Base-by-base conservation (phyloP, 2,797 vertebrate genomes). In the Allobates femoralis region DNA sequence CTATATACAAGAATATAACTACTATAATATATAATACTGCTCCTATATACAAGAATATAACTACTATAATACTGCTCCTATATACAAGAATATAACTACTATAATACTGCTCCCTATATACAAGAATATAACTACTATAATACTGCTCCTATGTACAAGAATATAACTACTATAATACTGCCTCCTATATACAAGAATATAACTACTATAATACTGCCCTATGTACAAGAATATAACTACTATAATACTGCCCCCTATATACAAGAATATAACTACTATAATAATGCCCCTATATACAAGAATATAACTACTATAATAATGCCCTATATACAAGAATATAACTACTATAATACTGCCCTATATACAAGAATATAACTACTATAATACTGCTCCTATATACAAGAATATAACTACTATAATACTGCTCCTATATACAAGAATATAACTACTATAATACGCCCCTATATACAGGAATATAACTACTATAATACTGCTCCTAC, bases 131-230 rank as follows among this genome's bases (percentile, higher is more conserved):
- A 62, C 58, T 62, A 62, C 58, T 62, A 62, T 62, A 62, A 62
- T 62, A 60, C 58, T 60, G n/a, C 62, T 18, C 66, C 66, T 69
- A 69, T 71, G 6, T 41, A 41, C 67, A 71, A 14, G 34, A 71
- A 71, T 71, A 71, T 71, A 71, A 71, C 32, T 71, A 71, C 67
- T 71, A 71, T 71, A 71, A 71, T 71, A 71, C 67, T 71, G 67
- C 67, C 28, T 19, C 28, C 64, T 66, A 66, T 66, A 16, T 66
- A 66, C 64, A 66, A 32, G 64, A 66, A 66, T 66, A 66, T 32
- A 66, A 66, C 64, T 66, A 66, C 64, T 66, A 66, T 66, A 66
- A 66, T 66, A 66, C 28, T 66, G 14, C 28, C 32, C 32, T 71
- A 71, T 71, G 18, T 71, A 71, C 67, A 71, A n/a, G 67, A 71